phyloP scores from a whole-genome alignment of 2,113 vertebrate genomes.

The Chloropsis cyanopogon region DNA sequence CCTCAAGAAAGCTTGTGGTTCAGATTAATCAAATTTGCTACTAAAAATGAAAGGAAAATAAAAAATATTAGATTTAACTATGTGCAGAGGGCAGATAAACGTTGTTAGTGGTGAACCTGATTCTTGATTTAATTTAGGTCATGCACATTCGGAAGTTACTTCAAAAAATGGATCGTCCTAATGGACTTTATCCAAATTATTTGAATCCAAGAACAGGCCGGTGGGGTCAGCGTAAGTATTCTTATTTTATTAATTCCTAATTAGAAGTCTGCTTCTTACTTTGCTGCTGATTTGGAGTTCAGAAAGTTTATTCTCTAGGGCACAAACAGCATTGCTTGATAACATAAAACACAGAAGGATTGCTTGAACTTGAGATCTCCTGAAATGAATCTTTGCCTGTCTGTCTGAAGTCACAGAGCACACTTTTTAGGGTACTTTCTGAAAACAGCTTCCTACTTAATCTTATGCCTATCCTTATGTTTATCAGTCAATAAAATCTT shows the following conservation, averaged over 20 bases:
- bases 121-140: conserved; percentile 80
- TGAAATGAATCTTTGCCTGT: not conserved
- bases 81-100: not conserved
- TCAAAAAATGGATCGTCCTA: conserved; percentile 98
- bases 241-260: not conserved
- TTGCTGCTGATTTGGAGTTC: not conserved
- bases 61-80: not conserved
- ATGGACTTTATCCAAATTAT: conserved; percentile 98
- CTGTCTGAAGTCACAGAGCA: not conserved
- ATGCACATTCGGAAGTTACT: conserved; percentile 97
- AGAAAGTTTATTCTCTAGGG: not conserved
- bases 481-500: not conserved
- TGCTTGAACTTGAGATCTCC: not conserved
- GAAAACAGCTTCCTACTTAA: not conserved
- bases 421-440: not conserved
- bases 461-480: not conserved
- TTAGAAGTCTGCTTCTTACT: not conserved
- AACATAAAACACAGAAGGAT: not conserved
- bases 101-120: not conserved
- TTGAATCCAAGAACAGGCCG: conserved; percentile 96
- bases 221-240: conserved; percentile 97
- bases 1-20: not conserved
- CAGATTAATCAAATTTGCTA: not conserved
- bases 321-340: not conserved
- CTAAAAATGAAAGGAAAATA: not conserved